These are phyloP conservation scores for Phalacrocorax brasilianus DNA, from an alignment of 2,113 vertebrate species.

Conservation along the genomic window DNA sequence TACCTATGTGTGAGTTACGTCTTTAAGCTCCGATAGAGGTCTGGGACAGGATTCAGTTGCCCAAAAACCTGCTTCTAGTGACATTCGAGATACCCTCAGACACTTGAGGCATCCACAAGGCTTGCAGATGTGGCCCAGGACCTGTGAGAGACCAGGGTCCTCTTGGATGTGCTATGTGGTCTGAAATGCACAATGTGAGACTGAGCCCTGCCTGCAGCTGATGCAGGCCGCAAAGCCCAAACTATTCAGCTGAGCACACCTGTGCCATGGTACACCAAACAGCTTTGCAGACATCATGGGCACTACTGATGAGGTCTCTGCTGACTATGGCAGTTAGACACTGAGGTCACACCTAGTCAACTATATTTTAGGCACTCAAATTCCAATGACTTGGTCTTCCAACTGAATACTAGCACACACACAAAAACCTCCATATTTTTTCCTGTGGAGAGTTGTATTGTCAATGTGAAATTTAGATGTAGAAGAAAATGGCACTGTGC, in stretches of 20 bases:
- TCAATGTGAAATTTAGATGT: neutral
- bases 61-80: neutral
- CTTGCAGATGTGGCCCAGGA: neutral
- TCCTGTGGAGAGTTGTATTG: neutral
- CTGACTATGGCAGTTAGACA: neutral
- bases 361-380: neutral
- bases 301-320: neutral
- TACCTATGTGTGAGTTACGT: neutral
- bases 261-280: rapidly evolving
- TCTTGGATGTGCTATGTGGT: neutral
- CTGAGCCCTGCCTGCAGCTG: neutral
- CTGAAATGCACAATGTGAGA: neutral
- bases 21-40: neutral
- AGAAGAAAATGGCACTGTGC: neutral
- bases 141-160: neutral
- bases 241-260: rapidly evolving
- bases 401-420: neutral
- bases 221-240: neutral
- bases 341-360: neutral
- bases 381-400: neutral
- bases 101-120: neutral
- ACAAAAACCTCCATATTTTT: neutral
- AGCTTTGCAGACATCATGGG: neutral
- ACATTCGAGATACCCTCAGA: neutral
- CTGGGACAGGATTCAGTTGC: neutral